Evolutionary conservation across 2,888 invertebrate species (phyloP).

Genomic region (Cryptophagus acutangulus): DNA sequence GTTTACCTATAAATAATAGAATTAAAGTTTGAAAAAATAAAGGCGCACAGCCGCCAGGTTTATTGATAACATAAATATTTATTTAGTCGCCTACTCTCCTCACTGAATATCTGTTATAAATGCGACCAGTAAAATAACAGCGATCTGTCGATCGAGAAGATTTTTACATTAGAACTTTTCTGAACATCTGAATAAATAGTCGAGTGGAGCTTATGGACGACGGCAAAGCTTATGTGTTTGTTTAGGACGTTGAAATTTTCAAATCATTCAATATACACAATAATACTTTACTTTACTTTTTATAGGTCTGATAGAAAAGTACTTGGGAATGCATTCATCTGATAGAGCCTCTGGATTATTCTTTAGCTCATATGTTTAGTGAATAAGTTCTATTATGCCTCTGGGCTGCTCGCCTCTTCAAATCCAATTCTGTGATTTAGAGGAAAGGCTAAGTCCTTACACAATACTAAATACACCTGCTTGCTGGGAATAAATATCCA

Average conservation of each 20-base stretch:
- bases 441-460: background rate
- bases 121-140: conserved; percentile 21
- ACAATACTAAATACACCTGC: conserved; percentile 6
- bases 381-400: conserved; percentile 13
- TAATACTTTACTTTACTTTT: conserved; percentile 37
- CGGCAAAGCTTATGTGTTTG: conserved; percentile 34
- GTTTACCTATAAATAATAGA: too few species aligned
- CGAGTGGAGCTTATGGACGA: conserved; percentile 9
- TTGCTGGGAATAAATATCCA: too few species aligned
- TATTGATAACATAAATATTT: conserved; percentile 25
- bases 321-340: conserved; percentile 36
- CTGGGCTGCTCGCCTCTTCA: conserved; percentile 23
- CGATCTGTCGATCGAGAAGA: conserved; percentile 15
- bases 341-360: conserved; percentile 24
- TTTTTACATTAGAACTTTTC: conserved; percentile 11
- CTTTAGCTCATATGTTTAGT: conserved; percentile 15
- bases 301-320: conserved; percentile 36
- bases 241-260: conserved; percentile 42
- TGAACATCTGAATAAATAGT: conserved; percentile 32
- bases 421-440: conserved; percentile 21
- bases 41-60: conserved; percentile 15
- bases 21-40: conserved; percentile 15
- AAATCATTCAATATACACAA: conserved; percentile 41
- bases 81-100: conserved; percentile 22
- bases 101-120: too few species aligned